Base-by-base conservation (phyloP, 2,113 vertebrate genomes). In the Poeciliopsis prolifica region DNA sequence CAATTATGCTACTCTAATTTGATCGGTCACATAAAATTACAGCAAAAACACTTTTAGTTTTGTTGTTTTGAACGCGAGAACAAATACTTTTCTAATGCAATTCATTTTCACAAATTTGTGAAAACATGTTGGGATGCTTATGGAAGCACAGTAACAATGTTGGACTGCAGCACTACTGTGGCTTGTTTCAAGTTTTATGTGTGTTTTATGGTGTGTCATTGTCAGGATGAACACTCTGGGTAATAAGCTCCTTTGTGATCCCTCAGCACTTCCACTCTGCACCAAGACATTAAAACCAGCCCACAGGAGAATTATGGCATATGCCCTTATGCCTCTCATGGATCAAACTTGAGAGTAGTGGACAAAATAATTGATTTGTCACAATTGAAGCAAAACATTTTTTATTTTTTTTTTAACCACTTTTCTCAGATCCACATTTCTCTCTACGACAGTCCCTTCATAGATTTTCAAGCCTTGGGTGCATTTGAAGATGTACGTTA, bases 231-330 rank as follows among this genome's bases (percentile, higher is more conserved):
- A 86, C 78, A 89, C 74, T 87, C 68, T 40, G 40, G 70, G 79
- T 92, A 87, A 89, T 93, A 87, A 92, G 89, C 76, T 82, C 75
- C 79, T 80, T 42, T 88, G 87, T 89, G 89, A 88, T 88, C 87
- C 82, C 78, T 83, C 78, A 80, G 85, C 88, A 89, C 86, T 91
- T 84, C 70, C 81, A 85, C 80, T 86, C 74, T 73, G 73, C 77
- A 72, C 77, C 69, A 84, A 74, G 79, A 83, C 85, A 84, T 86
- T 90, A 87, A 88, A 91, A 86, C 64, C 70, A 82, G 74, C 75
- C 82, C 77, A 63, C 78, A 82, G 85, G 73, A 88, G 87, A 82
- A 81, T 86, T 84, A 68, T 48, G 66, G 70, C 73, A 64, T 87
- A 75, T 87, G 80, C 70, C 72, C 77, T 64, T 44, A 76, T 74